These are phyloP conservation scores for Coptodon rendalli DNA, from an alignment of 2,113 vertebrate species.

Conservation along the genomic window DNA sequence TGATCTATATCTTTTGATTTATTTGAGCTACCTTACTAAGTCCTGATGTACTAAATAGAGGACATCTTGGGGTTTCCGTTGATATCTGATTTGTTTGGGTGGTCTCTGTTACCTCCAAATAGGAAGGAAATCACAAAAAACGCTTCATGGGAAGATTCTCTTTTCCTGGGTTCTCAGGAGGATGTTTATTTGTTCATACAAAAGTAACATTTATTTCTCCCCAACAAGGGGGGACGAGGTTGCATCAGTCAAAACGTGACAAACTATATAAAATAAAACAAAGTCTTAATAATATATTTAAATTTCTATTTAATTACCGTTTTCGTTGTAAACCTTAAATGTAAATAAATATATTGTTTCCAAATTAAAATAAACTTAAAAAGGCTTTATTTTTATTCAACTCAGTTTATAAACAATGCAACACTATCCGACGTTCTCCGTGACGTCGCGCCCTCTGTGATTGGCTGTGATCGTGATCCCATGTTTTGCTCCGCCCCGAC, in stretches of 20 bases:
- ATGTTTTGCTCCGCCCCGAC: neutral
- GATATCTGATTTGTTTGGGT: neutral
- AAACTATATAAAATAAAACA: neutral
- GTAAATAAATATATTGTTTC: neutral
- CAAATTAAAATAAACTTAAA: neutral
- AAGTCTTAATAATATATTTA: neutral
- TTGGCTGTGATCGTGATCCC: neutral
- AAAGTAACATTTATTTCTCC: neutral
- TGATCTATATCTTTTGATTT: neutral
- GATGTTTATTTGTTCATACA: neutral
- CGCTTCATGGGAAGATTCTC: neutral
- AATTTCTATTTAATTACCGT: neutral
- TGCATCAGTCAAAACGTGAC: neutral
- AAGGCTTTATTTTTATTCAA: neutral
- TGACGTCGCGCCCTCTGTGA: neutral
- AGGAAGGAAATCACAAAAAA: neutral
- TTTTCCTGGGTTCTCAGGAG: neutral
- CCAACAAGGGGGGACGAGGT: neutral
- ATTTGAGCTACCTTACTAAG: neutral
- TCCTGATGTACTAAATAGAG: neutral
- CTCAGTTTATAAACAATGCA: neutral
- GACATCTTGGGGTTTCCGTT: neutral
- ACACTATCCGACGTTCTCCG: neutral
- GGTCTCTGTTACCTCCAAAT: neutral
- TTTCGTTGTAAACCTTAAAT: neutral